Conservation (phyloP, 2,888 invertebrate species). For the Drosophila leonis region DNA sequence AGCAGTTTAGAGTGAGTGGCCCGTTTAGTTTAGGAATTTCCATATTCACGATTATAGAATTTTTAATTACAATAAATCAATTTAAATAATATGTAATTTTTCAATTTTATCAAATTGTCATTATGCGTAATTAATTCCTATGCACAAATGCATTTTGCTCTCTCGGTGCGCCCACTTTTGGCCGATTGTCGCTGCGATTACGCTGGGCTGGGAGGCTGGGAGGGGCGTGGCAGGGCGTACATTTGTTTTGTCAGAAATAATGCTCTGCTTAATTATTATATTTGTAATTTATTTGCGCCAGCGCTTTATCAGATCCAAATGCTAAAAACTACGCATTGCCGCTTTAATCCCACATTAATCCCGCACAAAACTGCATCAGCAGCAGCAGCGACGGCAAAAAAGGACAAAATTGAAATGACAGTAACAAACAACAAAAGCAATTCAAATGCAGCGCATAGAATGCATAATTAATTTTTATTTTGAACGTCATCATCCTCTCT, state of each 20-base stretch:
- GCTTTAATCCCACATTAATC: slow-evolving; percentile 76
- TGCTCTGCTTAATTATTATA: slow-evolving; percentile 83
- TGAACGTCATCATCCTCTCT: slow-evolving; percentile 69
- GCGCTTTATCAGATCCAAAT: slow-evolving; percentile 73
- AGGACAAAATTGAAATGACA: slow-evolving; percentile 72
- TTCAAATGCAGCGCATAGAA: slow-evolving; percentile 81
- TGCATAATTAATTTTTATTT: slow-evolving; percentile 85
- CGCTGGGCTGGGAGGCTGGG: background rate
- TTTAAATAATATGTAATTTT: slow-evolving; percentile 83
- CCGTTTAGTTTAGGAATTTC: background rate
- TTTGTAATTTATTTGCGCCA: slow-evolving; percentile 81
- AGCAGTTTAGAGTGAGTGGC: background rate
- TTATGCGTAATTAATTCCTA: slow-evolving; percentile 84
- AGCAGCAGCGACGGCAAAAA: slow-evolving; percentile 47
- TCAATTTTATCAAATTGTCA: slow-evolving; percentile 84
- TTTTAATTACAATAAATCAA: slow-evolving; percentile 84
- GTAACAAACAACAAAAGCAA: slow-evolving; percentile 78
- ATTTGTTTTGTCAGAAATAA: slow-evolving; percentile 80
- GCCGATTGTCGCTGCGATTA: slow-evolving; percentile 47
- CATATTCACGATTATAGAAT: slow-evolving; percentile 55
- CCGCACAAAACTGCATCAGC: slow-evolving; percentile 52
- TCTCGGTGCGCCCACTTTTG: slow-evolving; percentile 26
- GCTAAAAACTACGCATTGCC: slow-evolving; percentile 63
- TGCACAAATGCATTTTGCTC: slow-evolving; percentile 73
- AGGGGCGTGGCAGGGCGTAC: slow-evolving; percentile 21